These are phyloP conservation scores for Coremacera marginata DNA, from an alignment of 2,888 invertebrate species.

Conservation along the genomic window DNA sequence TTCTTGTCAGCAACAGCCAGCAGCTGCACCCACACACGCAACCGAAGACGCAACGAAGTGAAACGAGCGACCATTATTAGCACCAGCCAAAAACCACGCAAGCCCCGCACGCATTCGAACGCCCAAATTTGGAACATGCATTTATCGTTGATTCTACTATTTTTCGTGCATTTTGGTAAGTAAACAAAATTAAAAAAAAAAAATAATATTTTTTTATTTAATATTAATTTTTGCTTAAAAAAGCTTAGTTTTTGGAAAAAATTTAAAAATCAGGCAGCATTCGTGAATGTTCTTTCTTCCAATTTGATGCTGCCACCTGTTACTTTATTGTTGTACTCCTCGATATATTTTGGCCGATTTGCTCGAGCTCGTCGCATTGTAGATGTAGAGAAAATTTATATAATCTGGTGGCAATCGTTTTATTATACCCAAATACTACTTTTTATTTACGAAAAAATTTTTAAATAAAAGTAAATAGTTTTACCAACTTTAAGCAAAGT, in stretches of 20 bases:
- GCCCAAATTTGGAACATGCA: conserved; percentile 51
- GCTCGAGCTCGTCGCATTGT: background rate
- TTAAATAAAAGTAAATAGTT: no score
- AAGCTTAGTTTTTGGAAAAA: no score
- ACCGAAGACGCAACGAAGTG: conserved; percentile 18
- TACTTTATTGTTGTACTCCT: conserved; percentile 5
- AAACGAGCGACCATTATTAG: conserved; percentile 3
- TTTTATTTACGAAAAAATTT: no score
- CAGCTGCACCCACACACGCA: conserved; percentile 1
- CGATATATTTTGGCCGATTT: background rate
- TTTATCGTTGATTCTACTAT: conserved; percentile 57
- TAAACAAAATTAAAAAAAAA: background rate
- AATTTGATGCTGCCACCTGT: conserved; percentile 27
- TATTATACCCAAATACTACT: no score
- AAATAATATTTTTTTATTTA: background rate
- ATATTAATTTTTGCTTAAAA: no score
- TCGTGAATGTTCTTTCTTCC: background rate
- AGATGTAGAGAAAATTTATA: conserved; percentile 6
- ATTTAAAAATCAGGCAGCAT: background rate
- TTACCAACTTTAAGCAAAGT: no score
- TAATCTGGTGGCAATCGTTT: no score
- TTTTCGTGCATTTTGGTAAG: conserved; percentile 58
- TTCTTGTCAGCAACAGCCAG: conserved; percentile 4
- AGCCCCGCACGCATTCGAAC: conserved; percentile 34
- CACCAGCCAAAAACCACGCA: conserved; percentile 10